Conservation (phyloP, 1,140 invertebrate genomes). For the Ganaspis sp. region DNA sequence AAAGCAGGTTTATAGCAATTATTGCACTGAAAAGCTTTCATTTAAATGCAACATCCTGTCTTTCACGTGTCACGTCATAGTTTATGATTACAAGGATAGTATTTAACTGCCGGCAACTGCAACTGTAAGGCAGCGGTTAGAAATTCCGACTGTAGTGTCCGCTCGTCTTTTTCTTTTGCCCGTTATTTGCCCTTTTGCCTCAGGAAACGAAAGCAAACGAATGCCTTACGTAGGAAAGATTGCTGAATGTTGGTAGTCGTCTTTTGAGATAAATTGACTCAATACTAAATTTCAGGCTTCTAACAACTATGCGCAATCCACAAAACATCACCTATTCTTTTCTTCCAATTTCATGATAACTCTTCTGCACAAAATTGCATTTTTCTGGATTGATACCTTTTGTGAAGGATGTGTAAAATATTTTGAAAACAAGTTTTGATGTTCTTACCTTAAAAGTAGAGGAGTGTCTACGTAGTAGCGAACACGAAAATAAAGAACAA, state of each 20-base stretch:
- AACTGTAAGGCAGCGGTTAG: slow-evolving; percentile 40
- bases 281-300: background rate
- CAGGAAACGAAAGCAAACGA: background rate
- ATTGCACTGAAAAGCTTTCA: slow-evolving; percentile 58
- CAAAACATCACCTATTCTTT: background rate
- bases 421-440: background rate
- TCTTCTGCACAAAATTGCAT: too few species aligned
- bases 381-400: too few species aligned
- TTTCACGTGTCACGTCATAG: slow-evolving; percentile 65
- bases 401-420: too few species aligned
- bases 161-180: background rate
- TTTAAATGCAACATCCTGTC: slow-evolving; percentile 63
- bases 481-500: slow-evolving; percentile 94
- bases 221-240: background rate
- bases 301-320: background rate
- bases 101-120: slow-evolving; percentile 58
- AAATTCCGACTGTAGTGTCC: slow-evolving; percentile 46
- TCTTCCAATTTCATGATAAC: too few species aligned
- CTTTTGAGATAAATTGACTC: background rate
- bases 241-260: background rate
- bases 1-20: slow-evolving; percentile 62
- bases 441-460: slow-evolving; percentile 84
- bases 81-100: slow-evolving; percentile 67
- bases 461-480: slow-evolving; percentile 96
- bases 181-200: background rate